A percentile compares a stretch with the other conserved stretches of the same genome.
Evolutionary conservation across 2,113 vertebrate species (phyloP).

Genomic region (Pardalotus punctatus): DNA sequence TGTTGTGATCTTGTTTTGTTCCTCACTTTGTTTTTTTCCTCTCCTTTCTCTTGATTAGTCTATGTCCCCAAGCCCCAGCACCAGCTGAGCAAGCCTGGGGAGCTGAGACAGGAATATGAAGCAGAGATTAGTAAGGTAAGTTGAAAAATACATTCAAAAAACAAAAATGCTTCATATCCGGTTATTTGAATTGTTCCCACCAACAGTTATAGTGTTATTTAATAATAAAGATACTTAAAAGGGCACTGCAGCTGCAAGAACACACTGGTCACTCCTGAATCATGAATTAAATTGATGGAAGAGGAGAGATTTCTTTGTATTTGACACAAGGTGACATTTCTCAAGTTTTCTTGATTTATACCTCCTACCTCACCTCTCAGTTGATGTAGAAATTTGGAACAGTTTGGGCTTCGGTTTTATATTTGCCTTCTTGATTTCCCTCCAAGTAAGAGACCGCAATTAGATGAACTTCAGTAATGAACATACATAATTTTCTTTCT

Average conservation of each 20-base stretch:
- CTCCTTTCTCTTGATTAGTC: constrained; percentile 33
- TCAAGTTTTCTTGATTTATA: not conserved
- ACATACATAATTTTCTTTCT: not conserved
- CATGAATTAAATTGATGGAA: not conserved
- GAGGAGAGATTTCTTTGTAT: not conserved
- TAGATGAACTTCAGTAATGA: not conserved
- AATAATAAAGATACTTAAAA: not conserved
- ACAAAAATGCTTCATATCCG: not conserved
- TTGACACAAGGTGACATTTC: not conserved
- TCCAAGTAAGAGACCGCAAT: not conserved
- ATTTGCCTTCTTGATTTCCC: not conserved
- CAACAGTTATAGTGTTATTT: not conserved
- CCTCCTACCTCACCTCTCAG: not conserved
- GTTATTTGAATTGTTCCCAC: not conserved
- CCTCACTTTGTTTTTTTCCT: not conserved
- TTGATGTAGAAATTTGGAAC: not conserved
- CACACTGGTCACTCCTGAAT: not conserved
- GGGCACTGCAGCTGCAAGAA: not conserved
- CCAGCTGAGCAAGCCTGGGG: constrained; percentile 77
- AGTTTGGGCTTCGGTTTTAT: not conserved
- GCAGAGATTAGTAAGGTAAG: constrained; percentile 79
- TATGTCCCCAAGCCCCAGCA: constrained; percentile 52
- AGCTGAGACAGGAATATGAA: constrained; percentile 80
- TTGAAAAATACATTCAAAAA: not conserved
- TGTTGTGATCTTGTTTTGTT: not conserved